These are phyloP conservation scores for Tiliqua scincoides DNA, from an alignment of 2,113 vertebrate genomes.

Conservation along the genomic window DNA sequence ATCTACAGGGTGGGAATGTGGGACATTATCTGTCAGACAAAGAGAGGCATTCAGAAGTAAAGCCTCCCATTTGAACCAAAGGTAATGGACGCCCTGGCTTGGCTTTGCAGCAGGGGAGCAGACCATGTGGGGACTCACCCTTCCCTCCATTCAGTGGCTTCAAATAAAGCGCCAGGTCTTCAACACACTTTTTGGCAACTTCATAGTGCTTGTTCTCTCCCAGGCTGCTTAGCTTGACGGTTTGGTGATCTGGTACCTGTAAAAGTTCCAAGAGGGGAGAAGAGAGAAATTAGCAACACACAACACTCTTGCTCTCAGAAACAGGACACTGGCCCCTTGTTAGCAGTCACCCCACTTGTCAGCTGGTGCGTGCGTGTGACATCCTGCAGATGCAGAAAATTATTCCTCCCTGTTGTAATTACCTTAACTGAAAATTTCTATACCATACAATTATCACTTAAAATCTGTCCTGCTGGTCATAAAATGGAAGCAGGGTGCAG, in stretches of 20 bases:
- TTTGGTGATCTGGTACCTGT: slow-evolving; percentile 89
- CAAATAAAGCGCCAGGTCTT: slow-evolving; percentile 94
- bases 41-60: not conserved
- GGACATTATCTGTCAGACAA: too few relatives aligned
- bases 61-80: slow-evolving; percentile 7
- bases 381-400: not conserved
- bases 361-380: not conserved
- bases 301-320: not conserved
- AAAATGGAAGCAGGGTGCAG: too few relatives aligned
- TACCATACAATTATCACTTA: not conserved
- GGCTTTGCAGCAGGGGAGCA: not conserved
- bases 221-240: slow-evolving; percentile 86
- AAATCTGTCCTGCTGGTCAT: not conserved
- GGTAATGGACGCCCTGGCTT: not conserved
- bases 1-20: too few relatives aligned
- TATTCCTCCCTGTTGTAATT: not conserved
- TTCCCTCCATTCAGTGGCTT: slow-evolving; percentile 93
- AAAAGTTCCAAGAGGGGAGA: slow-evolving; percentile 32
- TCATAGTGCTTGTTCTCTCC: slow-evolving; percentile 93
- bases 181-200: slow-evolving; percentile 90
- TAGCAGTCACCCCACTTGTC: not conserved
- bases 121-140: slow-evolving; percentile 78
- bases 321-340: not conserved
- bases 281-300: not conserved
- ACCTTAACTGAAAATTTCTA: not conserved